Base-by-base conservation (phyloP, 2,797 vertebrate species). In the Rhinoraja longicauda region DNA sequence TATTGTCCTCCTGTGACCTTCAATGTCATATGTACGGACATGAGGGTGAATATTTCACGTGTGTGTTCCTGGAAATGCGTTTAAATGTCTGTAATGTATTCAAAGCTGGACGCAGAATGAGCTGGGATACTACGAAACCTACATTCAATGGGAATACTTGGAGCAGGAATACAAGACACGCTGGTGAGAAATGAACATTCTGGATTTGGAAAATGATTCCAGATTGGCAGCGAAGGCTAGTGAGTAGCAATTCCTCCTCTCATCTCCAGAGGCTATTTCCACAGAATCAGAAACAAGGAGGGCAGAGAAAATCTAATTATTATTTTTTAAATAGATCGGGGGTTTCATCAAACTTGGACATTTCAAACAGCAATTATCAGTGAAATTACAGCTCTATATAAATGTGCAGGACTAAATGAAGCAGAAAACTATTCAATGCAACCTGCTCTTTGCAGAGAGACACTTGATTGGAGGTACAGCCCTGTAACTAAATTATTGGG, bases 311-410 rank as follows among this genome's bases (percentile, higher is more conserved):
- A 32, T 67, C 15, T 21, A 88, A 67, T 64, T 19, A 32, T 10
- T 88, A 73, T 67, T 88, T 36, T 36, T 21, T 12, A 62, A 88
- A 88, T 88, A 88, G 84, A 67, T 67, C 8, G 15, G 76, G 77
- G 76, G 77, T 36, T 77, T 77, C 59, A 88, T 67, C 84, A 88
- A 88, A 88, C 17, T 36, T 36, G n/a, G 17, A 24, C 5, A 19
- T 88, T 88, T 88, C 59, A 32, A 88, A 88, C 59, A 32, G n/a
- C 84, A 88, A 67, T 88, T 88, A 67, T 36, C 84, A 36, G n/a
- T 19, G 32, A 64, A 88, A 88, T 67, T 88, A 21, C 59, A 88
- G n/a, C 84, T 36, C 62, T 36, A 32, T 24, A 67, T 67, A 67
- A 67, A 88, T 32, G n/a, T 36, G n/a, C 2, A 9, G n/a, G 19